These are phyloP conservation scores for Drosophila siamana DNA, from an alignment of 2,888 invertebrate species.

Conservation along the genomic window DNA sequence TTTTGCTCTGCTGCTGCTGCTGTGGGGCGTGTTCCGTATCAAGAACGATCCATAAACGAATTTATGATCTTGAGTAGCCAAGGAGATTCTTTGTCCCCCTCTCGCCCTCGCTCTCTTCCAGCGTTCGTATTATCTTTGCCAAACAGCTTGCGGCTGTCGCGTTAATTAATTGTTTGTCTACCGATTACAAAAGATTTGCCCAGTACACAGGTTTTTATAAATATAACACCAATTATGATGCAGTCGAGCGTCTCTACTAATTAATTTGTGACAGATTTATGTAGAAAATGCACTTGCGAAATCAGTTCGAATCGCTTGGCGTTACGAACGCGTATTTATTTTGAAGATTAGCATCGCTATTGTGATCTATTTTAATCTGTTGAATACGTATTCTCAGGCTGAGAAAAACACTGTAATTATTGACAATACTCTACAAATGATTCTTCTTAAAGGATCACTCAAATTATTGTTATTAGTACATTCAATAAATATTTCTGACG, in stretches of 20 bases:
- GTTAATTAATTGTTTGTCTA: slow-evolving; percentile 74
- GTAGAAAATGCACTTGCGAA: not conserved
- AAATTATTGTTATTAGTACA: too few species aligned
- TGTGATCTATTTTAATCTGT: not conserved
- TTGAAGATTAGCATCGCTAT: not conserved
- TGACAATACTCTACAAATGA: too few species aligned
- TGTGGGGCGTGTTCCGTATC: slow-evolving; percentile 27
- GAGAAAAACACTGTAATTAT: too few species aligned
- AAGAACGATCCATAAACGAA: slow-evolving; percentile 37
- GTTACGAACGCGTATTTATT: not conserved
- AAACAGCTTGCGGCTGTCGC: slow-evolving; percentile 42
- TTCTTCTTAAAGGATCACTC: too few species aligned
- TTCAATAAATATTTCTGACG: too few species aligned
- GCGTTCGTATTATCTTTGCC: slow-evolving; percentile 51
- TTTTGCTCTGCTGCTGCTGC: slow-evolving; percentile 14
- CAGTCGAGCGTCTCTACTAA: slow-evolving; percentile 12
- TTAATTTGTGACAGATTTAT: slow-evolving; percentile 14
- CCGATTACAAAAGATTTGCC: slow-evolving; percentile 58
- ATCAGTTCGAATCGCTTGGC: not conserved
- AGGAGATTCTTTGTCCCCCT: not conserved
- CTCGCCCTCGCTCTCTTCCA: not conserved
- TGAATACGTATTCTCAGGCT: too few species aligned
- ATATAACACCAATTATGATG: slow-evolving; percentile 18
- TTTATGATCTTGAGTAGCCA: slow-evolving; percentile 41
- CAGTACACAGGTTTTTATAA: slow-evolving; percentile 1